phyloP scores from a whole-genome alignment of 2,888 invertebrate species.

The Hirtodrosophila histrioides region DNA sequence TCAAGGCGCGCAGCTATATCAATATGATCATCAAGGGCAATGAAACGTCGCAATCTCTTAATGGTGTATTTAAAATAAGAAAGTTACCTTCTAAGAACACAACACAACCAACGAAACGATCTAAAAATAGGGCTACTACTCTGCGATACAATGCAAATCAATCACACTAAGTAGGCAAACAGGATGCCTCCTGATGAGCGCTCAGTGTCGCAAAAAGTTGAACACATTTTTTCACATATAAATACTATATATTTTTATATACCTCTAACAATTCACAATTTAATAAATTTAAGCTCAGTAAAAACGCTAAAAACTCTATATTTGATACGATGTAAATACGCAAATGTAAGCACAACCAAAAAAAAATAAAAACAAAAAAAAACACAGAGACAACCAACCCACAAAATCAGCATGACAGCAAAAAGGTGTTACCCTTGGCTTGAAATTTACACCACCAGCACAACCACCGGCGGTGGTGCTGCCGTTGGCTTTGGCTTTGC shows the following conservation, averaged over 20 bases:
- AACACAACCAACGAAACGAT: conserved; percentile 3
- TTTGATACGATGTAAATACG: conserved; percentile 46
- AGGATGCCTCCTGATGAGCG: background rate
- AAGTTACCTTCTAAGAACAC: too few species aligned
- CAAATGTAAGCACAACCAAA: background rate
- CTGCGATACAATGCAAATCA: conserved; percentile 40
- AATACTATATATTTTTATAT: conserved; percentile 1
- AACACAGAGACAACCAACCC: conserved; percentile 30
- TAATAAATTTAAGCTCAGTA: conserved; percentile 20
- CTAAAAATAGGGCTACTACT: background rate
- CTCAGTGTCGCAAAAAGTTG: conserved; percentile 6
- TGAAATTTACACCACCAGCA: conserved; percentile 56
- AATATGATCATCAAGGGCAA: background rate
- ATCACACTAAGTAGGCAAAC: conserved; percentile 46
- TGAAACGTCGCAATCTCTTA: too few species aligned
- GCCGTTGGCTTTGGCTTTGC: conserved; percentile 41
- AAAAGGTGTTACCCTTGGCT: conserved; percentile 74
- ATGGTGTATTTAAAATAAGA: too few species aligned
- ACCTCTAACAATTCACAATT: conserved; percentile 18
- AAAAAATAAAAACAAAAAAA: conserved; percentile 16
- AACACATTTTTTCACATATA: background rate
- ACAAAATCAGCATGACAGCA: conserved; percentile 59
- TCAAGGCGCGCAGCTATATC: conserved; percentile 24
- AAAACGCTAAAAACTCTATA: conserved; percentile 15
- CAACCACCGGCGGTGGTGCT: too few species aligned